A percentile compares a stretch with the other conserved stretches of the same genome.
Conservation (phyloP, 2,888 invertebrate genomes). For the Agrochola litura region DNA sequence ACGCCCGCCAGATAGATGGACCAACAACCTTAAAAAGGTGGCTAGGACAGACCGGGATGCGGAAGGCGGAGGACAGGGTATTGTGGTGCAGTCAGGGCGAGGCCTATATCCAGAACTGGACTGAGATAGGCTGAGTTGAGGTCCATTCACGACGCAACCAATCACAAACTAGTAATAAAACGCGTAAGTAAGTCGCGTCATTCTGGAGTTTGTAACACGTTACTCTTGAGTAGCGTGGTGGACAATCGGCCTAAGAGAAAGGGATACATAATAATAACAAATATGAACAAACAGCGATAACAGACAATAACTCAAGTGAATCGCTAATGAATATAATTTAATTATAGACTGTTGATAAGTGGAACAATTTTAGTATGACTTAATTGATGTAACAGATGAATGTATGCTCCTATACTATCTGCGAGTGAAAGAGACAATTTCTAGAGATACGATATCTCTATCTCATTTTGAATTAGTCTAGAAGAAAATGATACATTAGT, state of each 20-base stretch:
- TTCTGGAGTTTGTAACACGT: background rate
- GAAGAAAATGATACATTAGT: background rate
- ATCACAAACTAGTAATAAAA: background rate
- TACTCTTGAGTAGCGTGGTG: background rate
- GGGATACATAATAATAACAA: constrained; percentile 22
- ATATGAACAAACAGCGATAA: constrained; percentile 33
- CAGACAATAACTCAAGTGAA: constrained; percentile 37
- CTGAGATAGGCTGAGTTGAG: too few species aligned
- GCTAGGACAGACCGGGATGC: too few species aligned
- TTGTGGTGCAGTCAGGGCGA: too few species aligned
- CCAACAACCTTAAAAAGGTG: too few species aligned
- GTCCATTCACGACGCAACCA: too few species aligned
- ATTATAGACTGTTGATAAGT: constrained; percentile 56
- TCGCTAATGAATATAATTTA: constrained; percentile 55
- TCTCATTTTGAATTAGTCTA: background rate
- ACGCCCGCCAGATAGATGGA: too few species aligned
- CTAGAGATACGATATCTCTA: background rate
- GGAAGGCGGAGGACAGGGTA: too few species aligned
- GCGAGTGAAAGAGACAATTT: background rate
- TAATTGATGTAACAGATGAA: constrained; percentile 52
- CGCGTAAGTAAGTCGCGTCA: background rate
- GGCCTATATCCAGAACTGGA: too few species aligned
- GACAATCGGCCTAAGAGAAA: background rate
- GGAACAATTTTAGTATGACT: constrained; percentile 42
- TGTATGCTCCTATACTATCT: constrained; percentile 5